Base-by-base conservation (phyloP, 1,140 invertebrate species). In the Drosophila mauritiana region DNA sequence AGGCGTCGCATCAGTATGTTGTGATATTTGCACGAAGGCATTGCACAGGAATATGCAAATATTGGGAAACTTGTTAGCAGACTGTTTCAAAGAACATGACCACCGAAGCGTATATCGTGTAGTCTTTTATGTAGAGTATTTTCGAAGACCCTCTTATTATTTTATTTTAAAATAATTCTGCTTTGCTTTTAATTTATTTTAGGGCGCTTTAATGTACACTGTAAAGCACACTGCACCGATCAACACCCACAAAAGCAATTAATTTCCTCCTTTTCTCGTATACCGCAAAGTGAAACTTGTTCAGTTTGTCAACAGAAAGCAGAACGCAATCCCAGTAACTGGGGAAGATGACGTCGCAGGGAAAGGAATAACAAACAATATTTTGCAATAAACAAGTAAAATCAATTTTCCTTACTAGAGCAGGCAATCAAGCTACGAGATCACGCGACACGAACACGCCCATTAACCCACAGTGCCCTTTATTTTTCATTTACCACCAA, bases 331-430 rank as follows among this genome's bases (percentile, higher is more conserved):
- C 11, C 25, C 48, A 63, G 31, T 27, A 64, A 52, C 22, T 34
- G 20, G 43, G 25, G 2, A 45, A 67, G 20, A 31, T 62, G 25
- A 13, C 5, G 15, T 8, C 7, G 34, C 31, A 22, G 42, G 1
- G 8, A 43, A 49, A 62, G 55, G 46, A 81, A 79, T 75, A 85
- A 70, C 63, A 69, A 67, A 69, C 69, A 63, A 61, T 75, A 72
- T 85, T 78, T 48, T 42, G 75, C 82, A 78, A 75, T 79, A 81
- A 84, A 78, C 65, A 77, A 79, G 70, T 49, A 68, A 82, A 88
- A 79, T 79, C 83, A 79, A 86, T 86, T 83, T 75, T 63, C 65
- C 62, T 75, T 63, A 62, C 63, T 65, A 45, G 52, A 69, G 36
- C 67, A 57, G 61, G 53, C 78, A 65, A 76, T 69, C 57, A 75